Conservation (phyloP, 2,888 invertebrate species). For the Apotomis betuletana region DNA sequence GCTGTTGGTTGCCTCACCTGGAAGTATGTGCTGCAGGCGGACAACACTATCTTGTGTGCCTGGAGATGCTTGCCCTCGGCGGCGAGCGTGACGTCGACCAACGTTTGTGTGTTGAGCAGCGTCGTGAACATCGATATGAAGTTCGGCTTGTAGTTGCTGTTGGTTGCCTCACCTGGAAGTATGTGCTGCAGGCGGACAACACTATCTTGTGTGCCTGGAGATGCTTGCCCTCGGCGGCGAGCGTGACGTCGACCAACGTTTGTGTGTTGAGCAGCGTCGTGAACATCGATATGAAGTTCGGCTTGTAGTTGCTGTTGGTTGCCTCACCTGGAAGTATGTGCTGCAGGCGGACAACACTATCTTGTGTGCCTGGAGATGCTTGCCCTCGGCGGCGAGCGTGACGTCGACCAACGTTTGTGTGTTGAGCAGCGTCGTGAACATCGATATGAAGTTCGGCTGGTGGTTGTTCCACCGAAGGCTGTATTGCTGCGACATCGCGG, state of each 20-base stretch:
- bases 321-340: constrained; percentile 93
- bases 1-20: no score
- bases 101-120: no score
- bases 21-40: no score
- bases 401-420: constrained; percentile 94
- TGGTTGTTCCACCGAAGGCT: constrained; percentile 96
- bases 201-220: constrained; percentile 95
- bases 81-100: no score
- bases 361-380: constrained; percentile 94
- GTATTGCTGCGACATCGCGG: constrained; percentile 88
- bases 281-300: constrained; percentile 95
- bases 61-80: no score
- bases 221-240: constrained; percentile 95
- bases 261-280: constrained; percentile 92
- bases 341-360: constrained; percentile 95
- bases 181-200: constrained; percentile 95
- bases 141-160: constrained; percentile 95
- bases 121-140: constrained; percentile 96
- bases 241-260: constrained; percentile 93
- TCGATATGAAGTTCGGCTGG: constrained; percentile 95
- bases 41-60: no score
- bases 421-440: constrained; percentile 92
- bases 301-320: constrained; percentile 91
- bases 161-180: constrained; percentile 88
- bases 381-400: constrained; percentile 95